phyloP scores from a whole-genome alignment of 2,113 vertebrate species.

The Bubo bubo region DNA sequence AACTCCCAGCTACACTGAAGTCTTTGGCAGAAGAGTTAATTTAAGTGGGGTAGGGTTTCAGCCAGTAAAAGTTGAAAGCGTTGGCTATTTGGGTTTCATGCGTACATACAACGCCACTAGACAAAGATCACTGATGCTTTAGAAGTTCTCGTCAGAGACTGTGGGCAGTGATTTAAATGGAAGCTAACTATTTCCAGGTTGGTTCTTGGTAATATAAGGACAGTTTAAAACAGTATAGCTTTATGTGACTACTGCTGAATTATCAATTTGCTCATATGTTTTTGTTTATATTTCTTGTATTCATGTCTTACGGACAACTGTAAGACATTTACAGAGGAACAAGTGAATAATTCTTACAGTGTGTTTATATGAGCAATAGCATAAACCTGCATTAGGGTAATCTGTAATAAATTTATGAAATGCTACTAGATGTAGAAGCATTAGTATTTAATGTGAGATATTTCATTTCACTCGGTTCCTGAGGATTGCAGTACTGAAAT shows the following conservation, averaged over 20 bases:
- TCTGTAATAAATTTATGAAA: neutral
- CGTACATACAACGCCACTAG: neutral
- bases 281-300: neutral
- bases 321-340: neutral
- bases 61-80: neutral
- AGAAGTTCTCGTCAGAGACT: neutral
- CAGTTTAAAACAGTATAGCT: neutral
- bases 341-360: neutral
- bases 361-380: neutral
- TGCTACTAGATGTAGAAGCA: neutral
- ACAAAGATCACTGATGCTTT: neutral
- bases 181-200: neutral
- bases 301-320: neutral
- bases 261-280: neutral
- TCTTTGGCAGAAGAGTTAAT: neutral
- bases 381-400: neutral
- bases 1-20: neutral
- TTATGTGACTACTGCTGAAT: neutral
- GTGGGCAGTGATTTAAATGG: neutral
- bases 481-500: conserved; percentile 9
- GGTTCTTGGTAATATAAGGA: neutral
- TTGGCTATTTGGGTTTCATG: neutral
- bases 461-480: neutral
- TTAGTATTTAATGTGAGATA: neutral
- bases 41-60: neutral